Conservation (phyloP, 2,888 invertebrate species). For the Dione juno region DNA sequence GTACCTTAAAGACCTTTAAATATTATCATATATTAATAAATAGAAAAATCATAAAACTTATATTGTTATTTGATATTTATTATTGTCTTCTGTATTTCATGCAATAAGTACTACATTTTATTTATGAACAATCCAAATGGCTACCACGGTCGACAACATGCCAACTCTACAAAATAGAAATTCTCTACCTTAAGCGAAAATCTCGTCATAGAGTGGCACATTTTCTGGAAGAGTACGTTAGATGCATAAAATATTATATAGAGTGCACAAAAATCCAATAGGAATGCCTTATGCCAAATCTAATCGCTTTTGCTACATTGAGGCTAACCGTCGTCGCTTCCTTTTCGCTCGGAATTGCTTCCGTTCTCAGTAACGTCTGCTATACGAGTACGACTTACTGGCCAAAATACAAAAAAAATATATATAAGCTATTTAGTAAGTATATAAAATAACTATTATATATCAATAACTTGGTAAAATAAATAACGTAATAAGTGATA, state of each 20-base stretch:
- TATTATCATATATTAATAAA: no score
- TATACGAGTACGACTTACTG: neutral
- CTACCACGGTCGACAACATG: neutral
- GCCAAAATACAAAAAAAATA: conserved; percentile 15
- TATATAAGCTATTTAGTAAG: neutral
- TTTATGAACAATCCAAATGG: neutral
- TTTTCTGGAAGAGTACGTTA: conserved; percentile 13
- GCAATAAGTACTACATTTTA: no score
- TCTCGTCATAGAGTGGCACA: conserved; percentile 20
- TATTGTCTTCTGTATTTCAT: no score
- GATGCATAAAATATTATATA: conserved; percentile 27
- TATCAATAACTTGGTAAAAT: no score
- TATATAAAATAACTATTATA: neutral
- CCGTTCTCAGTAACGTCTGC: conserved; percentile 22
- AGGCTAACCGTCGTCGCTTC: conserved; percentile 23
- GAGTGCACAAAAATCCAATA: conserved; percentile 26
- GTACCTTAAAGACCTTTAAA: no score
- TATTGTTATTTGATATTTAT: no score
- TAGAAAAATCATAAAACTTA: no score
- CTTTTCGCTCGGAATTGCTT: conserved; percentile 20
- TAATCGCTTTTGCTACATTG: conserved; percentile 26
- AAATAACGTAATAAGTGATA: no score
- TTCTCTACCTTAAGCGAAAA: conserved; percentile 8
- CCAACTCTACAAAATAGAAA: conserved; percentile 3
- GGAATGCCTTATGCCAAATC: conserved; percentile 28